Conservation (phyloP, 2,113 vertebrate genomes). For the Bubo scandiacus region DNA sequence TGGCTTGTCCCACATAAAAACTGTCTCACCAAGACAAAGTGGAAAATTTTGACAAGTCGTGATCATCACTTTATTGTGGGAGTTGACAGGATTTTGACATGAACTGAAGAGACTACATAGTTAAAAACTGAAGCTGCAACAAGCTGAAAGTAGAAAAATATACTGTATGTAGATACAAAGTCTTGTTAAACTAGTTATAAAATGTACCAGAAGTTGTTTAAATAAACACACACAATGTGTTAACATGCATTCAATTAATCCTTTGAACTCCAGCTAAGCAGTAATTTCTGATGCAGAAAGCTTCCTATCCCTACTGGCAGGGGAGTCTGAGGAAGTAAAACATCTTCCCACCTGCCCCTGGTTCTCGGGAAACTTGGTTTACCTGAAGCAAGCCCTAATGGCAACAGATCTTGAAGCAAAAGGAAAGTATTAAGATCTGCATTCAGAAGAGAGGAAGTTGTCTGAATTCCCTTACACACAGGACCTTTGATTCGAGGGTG, state of each 20-base stretch:
- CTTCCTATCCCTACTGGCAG: not conserved
- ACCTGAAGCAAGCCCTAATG: not conserved
- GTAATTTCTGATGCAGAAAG: conserved; percentile 47
- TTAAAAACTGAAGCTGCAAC: conserved; percentile 35
- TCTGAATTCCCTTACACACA: not conserved
- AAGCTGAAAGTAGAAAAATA: conserved; percentile 65
- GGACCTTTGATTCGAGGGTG: not conserved
- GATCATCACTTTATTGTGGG: conserved; percentile 48
- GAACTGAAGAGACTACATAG: not conserved
- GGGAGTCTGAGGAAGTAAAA: not conserved
- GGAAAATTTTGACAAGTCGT: not conserved
- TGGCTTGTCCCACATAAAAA: not conserved
- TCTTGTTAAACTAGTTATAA: conserved; percentile 26
- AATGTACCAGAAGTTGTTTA: conserved; percentile 34
- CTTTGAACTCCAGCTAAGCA: not conserved
- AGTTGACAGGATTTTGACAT: not conserved
- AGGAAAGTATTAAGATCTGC: not conserved
- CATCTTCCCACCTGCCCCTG: not conserved
- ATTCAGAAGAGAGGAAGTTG: not conserved
- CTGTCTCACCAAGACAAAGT: not conserved
- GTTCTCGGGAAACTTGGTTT: not conserved
- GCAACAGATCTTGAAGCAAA: not conserved
- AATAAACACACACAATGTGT: not conserved
- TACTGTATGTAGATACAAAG: conserved; percentile 41
- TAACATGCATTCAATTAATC: not conserved